Conservation (phyloP, 2,797 vertebrate genomes). For the Oceanodroma leucorhoa region DNA sequence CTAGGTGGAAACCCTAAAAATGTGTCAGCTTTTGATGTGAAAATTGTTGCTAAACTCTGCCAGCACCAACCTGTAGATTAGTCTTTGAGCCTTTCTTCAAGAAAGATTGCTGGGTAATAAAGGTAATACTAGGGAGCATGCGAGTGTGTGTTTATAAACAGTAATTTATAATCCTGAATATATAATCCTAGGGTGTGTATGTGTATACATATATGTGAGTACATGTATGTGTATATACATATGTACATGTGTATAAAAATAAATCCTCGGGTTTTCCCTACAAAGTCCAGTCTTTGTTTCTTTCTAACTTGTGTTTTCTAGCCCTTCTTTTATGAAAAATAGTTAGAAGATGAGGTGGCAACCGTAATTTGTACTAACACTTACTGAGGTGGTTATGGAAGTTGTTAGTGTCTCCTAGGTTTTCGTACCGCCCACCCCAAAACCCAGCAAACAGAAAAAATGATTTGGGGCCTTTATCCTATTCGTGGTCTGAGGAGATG, state of each 20-base stretch:
- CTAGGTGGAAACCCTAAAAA: slow-evolving; percentile 5
- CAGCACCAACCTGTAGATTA: neutral
- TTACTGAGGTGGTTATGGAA: neutral
- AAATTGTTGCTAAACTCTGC: neutral
- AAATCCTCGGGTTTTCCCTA: neutral
- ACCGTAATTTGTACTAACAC: neutral
- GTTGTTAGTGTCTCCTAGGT: neutral
- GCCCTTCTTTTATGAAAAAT: neutral
- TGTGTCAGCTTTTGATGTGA: neutral
- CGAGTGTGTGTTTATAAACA: neutral
- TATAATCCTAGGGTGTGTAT: neutral
- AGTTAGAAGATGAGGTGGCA: neutral
- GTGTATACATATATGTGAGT: neutral
- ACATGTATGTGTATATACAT: neutral
- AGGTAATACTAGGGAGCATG: neutral
- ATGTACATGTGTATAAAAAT: neutral
- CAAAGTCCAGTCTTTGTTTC: neutral
- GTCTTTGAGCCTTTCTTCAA: neutral
- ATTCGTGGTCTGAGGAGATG: neutral
- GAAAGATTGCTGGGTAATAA: neutral
- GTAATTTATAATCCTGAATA: neutral
- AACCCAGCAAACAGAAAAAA: neutral
- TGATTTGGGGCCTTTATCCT: neutral
- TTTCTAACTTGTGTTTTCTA: neutral
- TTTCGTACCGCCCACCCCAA: neutral